phyloP scores from a whole-genome alignment of 1,140 invertebrate genomes.

The Drosophila nigrodunni region DNA sequence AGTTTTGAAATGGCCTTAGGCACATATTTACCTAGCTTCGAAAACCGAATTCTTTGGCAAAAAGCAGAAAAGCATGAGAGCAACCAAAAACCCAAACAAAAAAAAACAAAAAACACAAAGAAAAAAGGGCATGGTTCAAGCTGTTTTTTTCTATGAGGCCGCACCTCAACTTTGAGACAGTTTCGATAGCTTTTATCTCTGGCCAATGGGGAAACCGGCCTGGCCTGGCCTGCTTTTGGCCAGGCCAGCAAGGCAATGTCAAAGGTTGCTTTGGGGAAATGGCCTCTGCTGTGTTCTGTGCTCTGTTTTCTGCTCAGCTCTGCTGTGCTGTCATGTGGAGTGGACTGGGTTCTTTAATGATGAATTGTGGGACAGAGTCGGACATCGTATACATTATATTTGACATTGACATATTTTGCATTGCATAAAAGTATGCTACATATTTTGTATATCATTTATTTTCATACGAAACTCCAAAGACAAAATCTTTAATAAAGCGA shows the following conservation, averaged over 20 bases:
- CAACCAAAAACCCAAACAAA: conserved; percentile 20
- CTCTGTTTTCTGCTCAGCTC: not conserved
- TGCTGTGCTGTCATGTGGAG: not conserved
- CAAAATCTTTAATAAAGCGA: conserved; percentile 38
- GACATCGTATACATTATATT: conserved; percentile 59
- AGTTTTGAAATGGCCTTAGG: conserved; percentile 67
- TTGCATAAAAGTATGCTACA: conserved; percentile 76
- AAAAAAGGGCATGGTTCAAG: conserved; percentile 25
- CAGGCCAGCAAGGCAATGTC: conserved; percentile 35
- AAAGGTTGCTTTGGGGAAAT: conserved; percentile 48
- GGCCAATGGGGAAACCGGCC: conserved; percentile 28
- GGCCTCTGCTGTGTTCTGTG: conserved; percentile 6
- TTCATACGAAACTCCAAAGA: conserved; percentile 11
- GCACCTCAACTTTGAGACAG: conserved; percentile 57
- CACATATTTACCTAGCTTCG: conserved; percentile 79
- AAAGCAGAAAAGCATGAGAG: conserved; percentile 7
- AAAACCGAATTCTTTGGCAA: conserved; percentile 57
- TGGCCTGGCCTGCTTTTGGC: not conserved
- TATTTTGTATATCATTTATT: conserved; percentile 63
- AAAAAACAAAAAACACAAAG: conserved; percentile 3
- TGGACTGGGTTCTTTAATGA: conserved; percentile 63
- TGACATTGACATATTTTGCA: conserved; percentile 80
- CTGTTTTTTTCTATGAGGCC: conserved; percentile 48
- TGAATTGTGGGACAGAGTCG: conserved; percentile 66
- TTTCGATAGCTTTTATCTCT: conserved; percentile 41